Evolutionary conservation across 2,888 invertebrate genomes (phyloP), one percentile per base, ranked within the genome.

Genomic region (Gortyna flavago): DNA sequence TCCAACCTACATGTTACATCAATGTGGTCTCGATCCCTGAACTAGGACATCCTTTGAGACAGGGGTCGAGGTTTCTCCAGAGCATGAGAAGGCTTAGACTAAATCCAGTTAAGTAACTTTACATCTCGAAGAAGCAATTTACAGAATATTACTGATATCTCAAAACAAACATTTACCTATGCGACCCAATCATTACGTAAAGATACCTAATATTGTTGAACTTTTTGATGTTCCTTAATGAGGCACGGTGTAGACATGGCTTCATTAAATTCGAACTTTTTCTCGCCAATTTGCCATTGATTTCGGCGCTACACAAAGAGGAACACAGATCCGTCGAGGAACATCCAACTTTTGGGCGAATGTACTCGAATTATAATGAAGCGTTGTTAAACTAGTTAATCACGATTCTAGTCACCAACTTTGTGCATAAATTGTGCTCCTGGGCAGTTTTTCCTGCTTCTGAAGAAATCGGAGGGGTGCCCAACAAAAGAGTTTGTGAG

Each of bases 361-460:
- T 76, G 70, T 74, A 44, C 65, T 51, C 62, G 54, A 87, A 88
- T 89, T 81, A 87, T 90, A 90, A 91, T 89, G 83, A 90, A 91
- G 86, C 79, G 35, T 59, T 69, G 32, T 35, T 64, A 48, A 38
- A n/a, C 5, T 87, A 85, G 88, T 89, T 87, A 65, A 64, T 72
- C 72, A 72, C 77, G 85, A 87, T 87, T 89, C 83, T 77, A 79
- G 64, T 72, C 74, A 81, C 73, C 79, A 90, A 92, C 87, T 91
- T 91, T 83, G 84, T 85, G 88, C 90, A 91, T 90, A 91, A 92
- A 92, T 92, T 91, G 87, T 72, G 77, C 83, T 84, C 79, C 78
- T 65, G 78, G 78, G 87, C 86, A 81, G 81, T 88, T 90, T 89
- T 89, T 84, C 83, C 75, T 80, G 73, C 77, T 79, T 81, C 71